These are phyloP conservation scores for Tubulanus polymorphus DNA, from an alignment of 2,888 invertebrate species.

Conservation along the genomic window DNA sequence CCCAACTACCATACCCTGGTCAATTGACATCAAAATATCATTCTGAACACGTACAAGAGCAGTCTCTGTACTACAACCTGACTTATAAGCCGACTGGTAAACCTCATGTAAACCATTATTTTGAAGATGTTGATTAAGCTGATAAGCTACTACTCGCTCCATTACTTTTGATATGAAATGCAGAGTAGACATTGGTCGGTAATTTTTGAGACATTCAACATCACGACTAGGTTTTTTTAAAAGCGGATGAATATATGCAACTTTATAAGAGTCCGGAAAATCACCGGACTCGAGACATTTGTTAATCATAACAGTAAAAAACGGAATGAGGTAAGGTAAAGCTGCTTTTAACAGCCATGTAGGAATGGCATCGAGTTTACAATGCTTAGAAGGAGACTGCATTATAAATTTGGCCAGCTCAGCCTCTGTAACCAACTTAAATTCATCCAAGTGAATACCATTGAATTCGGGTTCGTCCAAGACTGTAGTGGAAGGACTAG, in stretches of 20 bases:
- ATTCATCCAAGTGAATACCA: too few relatives aligned
- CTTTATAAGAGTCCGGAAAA: conserved; percentile 2
- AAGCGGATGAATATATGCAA: conserved; percentile 10
- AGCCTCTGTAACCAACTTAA: too few relatives aligned
- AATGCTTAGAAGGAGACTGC: neutral
- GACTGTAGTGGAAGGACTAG: too few relatives aligned
- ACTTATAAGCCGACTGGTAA: conserved; percentile 11
- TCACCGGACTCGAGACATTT: neutral
- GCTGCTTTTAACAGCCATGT: neutral
- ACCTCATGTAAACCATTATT: conserved; percentile 3
- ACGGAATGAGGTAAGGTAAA: neutral
- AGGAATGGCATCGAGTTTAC: neutral
- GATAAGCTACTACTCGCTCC: conserved; percentile 8
- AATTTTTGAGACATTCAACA: conserved; percentile 10
- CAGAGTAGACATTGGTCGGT: conserved; percentile 14
- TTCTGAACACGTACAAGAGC: conserved; percentile 9
- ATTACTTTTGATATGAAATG: conserved; percentile 14
- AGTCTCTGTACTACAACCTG: conserved; percentile 7
- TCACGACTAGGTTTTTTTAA: conserved; percentile 11
- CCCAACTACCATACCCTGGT: conserved; percentile 9
- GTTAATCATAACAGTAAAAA: neutral
- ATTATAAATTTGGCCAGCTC: too few relatives aligned
- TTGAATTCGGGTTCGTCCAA: too few relatives aligned
- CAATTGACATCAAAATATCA: conserved; percentile 5
- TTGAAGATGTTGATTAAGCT: conserved; percentile 6